Conservation (phyloP, 2,888 invertebrate species). For the Hypselothyrea guttata region DNA sequence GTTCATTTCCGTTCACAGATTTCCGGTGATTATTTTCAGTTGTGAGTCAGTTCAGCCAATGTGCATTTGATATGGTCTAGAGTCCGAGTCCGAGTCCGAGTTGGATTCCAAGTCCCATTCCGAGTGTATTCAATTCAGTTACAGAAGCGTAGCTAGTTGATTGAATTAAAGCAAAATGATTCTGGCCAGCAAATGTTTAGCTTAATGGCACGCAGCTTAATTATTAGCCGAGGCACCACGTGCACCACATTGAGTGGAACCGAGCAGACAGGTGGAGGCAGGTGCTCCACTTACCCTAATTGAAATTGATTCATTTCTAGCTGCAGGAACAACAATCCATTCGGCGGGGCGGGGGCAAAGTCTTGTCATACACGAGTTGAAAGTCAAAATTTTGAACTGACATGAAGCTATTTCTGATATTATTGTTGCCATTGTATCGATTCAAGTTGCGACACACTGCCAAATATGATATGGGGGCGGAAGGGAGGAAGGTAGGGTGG, state of each 20-base stretch:
- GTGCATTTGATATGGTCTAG: constrained; percentile 39
- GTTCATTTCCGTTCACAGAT: constrained; percentile 72
- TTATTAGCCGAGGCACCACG: constrained; percentile 35
- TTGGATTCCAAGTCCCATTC: too few species aligned
- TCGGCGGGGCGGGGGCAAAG: neutral
- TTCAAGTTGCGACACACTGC: constrained; percentile 65
- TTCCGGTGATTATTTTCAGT: constrained; percentile 74
- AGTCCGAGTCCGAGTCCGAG: neutral
- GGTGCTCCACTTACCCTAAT: constrained; percentile 65
- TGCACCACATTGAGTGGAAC: neutral
- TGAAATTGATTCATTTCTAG: constrained; percentile 65
- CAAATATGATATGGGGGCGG: constrained; percentile 43
- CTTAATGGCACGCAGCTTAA: constrained; percentile 68
- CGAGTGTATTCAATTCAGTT: neutral
- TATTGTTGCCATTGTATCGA: constrained; percentile 57
- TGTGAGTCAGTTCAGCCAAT: constrained; percentile 12
- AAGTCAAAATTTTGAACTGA: constrained; percentile 61
- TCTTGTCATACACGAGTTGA: constrained; percentile 36
- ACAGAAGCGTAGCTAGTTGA: constrained; percentile 27
- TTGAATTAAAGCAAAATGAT: constrained; percentile 69
- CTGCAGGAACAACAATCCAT: neutral
- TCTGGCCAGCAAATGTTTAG: constrained; percentile 44
- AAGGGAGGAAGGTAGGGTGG: neutral
- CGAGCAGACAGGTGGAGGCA: constrained; percentile 1
- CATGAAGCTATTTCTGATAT: constrained; percentile 60